Evolutionary conservation across 2,113 vertebrate species (phyloP), one percentile per base, ranked within the genome.

Genomic region (Pipra filicauda): DNA sequence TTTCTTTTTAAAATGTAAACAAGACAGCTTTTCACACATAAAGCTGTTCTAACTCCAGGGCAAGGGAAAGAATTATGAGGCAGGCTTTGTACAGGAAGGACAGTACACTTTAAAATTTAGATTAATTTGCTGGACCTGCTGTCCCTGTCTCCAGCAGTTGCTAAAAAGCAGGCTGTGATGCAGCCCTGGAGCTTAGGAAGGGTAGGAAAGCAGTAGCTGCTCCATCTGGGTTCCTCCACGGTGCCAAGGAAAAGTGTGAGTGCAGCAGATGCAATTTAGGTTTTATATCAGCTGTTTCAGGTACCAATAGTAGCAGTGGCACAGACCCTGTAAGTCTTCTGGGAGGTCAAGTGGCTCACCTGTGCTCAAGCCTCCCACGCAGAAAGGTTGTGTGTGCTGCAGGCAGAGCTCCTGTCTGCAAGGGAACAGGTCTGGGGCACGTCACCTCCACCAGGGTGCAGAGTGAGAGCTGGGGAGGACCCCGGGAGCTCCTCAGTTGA

Each of bases 371-470:
- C 46, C 19, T 27, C 58, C n/a, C 12, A 0, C 5, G 4, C 20
- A 57, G 58, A 51, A 39, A 41, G 35, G 54, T 2, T 28, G 62
- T 26, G 41, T 43, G 67, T 28, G 72, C 31, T 19, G 30, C 72
- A 43, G 52, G 16, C 65, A n/a, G 8, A 91, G 46, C 70, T 66
- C n/a, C 41, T 26, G 9, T 1, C 24, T 14, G 30, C 57, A 24
- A 19, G 1, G 11, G 8, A 28, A 48, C 16, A 2, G 22, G 16
- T 5, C 18, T 24, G 39, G 30, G 33, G 44, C 44, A 2, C 2
- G 0, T 9, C 28, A 6, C 66, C 39, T 35, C 21, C 37, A 8
- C 16, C n/a, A 9, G 0, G 1, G 35, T 2, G 35, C 22, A 62
- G 52, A 46, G 7, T 0, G 10, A n/a, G 76, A 54, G 30, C 2